Percentiles rank a stretch among this genome's conserved stretches.
phyloP scores from a whole-genome alignment of 2,113 vertebrate genomes.

The Oxygymnocypris stewartii region DNA sequence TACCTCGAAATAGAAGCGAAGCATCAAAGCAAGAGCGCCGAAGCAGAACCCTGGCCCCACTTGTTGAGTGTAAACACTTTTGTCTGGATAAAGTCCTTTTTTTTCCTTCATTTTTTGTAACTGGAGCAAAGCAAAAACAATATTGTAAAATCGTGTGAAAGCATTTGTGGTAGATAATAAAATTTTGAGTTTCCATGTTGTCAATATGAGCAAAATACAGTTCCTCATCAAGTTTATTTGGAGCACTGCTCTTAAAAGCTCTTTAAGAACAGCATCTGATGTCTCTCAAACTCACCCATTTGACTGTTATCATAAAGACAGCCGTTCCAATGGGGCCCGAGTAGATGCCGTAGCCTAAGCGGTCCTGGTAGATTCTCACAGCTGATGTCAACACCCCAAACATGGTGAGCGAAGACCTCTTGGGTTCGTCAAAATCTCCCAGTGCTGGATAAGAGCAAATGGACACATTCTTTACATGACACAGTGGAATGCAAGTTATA shows the following conservation, averaged over 20 bases:
- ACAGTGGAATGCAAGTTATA: constrained; percentile 42
- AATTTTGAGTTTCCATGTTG: constrained; percentile 1
- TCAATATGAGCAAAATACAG: constrained; percentile 1
- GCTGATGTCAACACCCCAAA: constrained; percentile 89
- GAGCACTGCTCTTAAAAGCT: neutral
- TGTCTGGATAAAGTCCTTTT: constrained; percentile 89
- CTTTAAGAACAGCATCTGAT: neutral
- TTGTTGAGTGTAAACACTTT: constrained; percentile 91
- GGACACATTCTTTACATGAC: constrained; percentile 41
- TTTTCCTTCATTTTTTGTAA: constrained; percentile 95
- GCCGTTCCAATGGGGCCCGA: constrained; percentile 92
- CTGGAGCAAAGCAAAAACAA: constrained; percentile 67
- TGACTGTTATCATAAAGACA: constrained; percentile 86
- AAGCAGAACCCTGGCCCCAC: constrained; percentile 96
- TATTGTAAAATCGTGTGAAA: neutral
- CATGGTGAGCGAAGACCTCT: constrained; percentile 88
- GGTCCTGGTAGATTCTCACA: constrained; percentile 90
- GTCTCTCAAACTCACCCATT: constrained; percentile 82
- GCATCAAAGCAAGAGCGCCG: constrained; percentile 90
- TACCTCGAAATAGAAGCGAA: constrained; percentile 98
- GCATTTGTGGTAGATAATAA: neutral
- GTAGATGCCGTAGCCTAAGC: constrained; percentile 92
- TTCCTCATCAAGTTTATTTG: constrained; percentile 4
- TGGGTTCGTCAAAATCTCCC: constrained; percentile 94
- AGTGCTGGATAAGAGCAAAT: constrained; percentile 74